A percentile compares a stretch with the other conserved stretches of the same genome.
phyloP scores from a whole-genome alignment of 2,888 invertebrate genomes.

The Eupithecia centaureata region DNA sequence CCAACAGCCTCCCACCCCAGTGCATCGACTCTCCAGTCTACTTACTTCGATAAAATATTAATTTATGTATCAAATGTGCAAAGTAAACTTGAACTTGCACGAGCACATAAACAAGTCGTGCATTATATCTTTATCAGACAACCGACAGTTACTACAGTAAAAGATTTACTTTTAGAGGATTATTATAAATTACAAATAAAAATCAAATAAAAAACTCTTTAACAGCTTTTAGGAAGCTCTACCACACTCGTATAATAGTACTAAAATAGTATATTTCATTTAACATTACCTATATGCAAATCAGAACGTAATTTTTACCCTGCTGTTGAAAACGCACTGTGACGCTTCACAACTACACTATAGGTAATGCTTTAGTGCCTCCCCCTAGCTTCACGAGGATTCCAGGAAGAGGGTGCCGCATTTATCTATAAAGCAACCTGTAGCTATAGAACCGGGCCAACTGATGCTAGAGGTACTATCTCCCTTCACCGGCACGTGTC shows the following conservation, averaged over 20 bases:
- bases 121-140: background rate
- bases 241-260: background rate
- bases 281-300: background rate
- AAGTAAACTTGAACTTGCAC: background rate
- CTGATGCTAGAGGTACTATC: background rate
- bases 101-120: background rate
- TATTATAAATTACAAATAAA: no score
- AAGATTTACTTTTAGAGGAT: no score
- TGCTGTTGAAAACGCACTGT: slow-evolving; percentile 18
- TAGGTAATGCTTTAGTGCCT: slow-evolving; percentile 8
- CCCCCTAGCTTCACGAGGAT: slow-evolving; percentile 34
- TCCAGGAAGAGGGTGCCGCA: slow-evolving; percentile 23
- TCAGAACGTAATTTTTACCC: background rate
- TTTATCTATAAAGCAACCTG: slow-evolving; percentile 26
- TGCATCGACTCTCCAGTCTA: slow-evolving; percentile 18
- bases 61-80: background rate
- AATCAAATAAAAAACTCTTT: background rate
- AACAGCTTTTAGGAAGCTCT: background rate
- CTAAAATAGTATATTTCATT: no score
- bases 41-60: slow-evolving; percentile 4
- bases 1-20: slow-evolving; percentile 39
- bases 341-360: slow-evolving; percentile 9
- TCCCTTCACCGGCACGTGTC: slow-evolving; percentile 16
- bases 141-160: no score
- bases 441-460: slow-evolving; percentile 19